Base-by-base conservation (phyloP, 2,113 vertebrate genomes). In the Nesoenas mayeri region DNA sequence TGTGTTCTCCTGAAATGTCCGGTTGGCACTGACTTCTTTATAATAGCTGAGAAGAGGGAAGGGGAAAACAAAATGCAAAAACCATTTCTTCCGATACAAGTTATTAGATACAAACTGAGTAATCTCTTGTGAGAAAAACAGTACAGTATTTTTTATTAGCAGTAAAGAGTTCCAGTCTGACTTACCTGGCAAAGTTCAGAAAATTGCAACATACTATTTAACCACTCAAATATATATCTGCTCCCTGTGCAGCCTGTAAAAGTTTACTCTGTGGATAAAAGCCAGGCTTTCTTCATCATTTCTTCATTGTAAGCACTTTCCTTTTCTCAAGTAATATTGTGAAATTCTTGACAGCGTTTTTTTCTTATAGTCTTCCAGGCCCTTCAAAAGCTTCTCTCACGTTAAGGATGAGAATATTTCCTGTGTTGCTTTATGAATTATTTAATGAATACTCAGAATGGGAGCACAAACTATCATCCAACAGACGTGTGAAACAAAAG, bases 131-230 rank as follows among this genome's bases (percentile, higher is more conserved):
- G 57, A 93, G 88, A 50, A 77, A 65, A 88, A 29, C 61, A 92
- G 57, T 62, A 4, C 2, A 8, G 17, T 69, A 29, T 8, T 38
- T 91, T 94, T 96, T 91, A 84, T 84, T 91, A 87, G 84, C 73
- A 61, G 47, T 79, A 74, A 81, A 34, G 18, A 88, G 66, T 87
- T 94, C 80, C 83, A 81, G 82, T 93, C 71, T 6, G 53, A 10
- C 36, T 85, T 44, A 97, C 92, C 88, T 93, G 95, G 79, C 92
- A 96, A 72, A 82, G 73, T 15, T 58, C 29, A 65, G 85, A 51
- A 75, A 31, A 51, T 83, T 91, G 61, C 80, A 87, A 72, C 65
- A 78, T 44, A 16, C 32, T 11, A 1, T 84, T 96, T 62, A 85
- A 91, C 50, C 53, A 42, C 62, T 57, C 66, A 44, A 57, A 65